phyloP scores from a whole-genome alignment of 2,797 vertebrate species.

The Allobates femoralis region DNA sequence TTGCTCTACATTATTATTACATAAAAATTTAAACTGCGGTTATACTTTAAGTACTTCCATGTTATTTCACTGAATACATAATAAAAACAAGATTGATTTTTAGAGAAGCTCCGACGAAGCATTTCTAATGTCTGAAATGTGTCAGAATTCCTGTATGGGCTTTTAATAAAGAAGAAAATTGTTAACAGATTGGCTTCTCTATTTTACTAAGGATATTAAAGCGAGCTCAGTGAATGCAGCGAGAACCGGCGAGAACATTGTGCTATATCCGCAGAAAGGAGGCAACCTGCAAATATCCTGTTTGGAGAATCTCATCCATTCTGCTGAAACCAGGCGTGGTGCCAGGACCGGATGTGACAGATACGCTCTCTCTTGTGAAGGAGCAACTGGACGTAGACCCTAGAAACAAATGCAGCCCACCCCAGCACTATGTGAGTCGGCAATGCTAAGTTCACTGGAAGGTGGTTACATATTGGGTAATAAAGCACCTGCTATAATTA shows the following conservation, averaged over 20 bases:
- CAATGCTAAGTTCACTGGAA: neutral
- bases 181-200: neutral
- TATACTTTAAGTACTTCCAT: neutral
- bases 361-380: neutral
- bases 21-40: too few species aligned
- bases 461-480: neutral
- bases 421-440: neutral
- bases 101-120: neutral
- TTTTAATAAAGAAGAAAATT: neutral
- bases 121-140: neutral
- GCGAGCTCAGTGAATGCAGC: neutral
- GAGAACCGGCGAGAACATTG: neutral
- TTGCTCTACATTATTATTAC: too few species aligned
- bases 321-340: neutral
- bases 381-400: too few species aligned
- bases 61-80: neutral
- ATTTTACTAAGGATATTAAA: neutral
- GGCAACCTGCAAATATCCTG: conserved; percentile 16
- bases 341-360: neutral
- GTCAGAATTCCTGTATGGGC: neutral
- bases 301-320: neutral
- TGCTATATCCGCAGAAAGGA: neutral
- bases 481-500: neutral
- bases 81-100: neutral
- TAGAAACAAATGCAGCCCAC: neutral